Evolutionary conservation across 2,888 invertebrate genomes (phyloP).

Genomic region (Gnatocerus cornutus): DNA sequence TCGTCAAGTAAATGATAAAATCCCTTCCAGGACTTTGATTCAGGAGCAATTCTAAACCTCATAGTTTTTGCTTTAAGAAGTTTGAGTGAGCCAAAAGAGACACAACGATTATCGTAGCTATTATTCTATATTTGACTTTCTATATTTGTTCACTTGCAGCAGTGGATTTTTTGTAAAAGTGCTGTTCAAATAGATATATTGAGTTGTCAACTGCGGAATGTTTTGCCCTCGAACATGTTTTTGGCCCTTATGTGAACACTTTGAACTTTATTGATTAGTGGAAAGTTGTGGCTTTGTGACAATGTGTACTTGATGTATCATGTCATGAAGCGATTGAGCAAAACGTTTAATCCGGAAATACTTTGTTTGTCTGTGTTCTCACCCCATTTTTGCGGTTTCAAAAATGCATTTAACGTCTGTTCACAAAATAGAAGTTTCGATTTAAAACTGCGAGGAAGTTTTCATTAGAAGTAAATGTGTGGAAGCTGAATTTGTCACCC

Average conservation of each 20-base stretch:
- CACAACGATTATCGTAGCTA: background rate
- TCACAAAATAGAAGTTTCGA: slow-evolving; percentile 32
- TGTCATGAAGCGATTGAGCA: slow-evolving; percentile 37
- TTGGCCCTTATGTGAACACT: slow-evolving; percentile 8
- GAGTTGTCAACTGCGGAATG: slow-evolving; percentile 7
- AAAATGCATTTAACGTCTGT: slow-evolving; percentile 28
- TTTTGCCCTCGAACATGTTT: slow-evolving; percentile 1
- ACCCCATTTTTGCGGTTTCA: slow-evolving; percentile 27
- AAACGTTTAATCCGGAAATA: slow-evolving; percentile 37
- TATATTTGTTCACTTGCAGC: slow-evolving; percentile 4
- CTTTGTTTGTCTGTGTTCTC: slow-evolving; percentile 35
- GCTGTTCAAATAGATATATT: slow-evolving; percentile 8
- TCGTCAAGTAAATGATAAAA: no score
- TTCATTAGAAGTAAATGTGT: slow-evolving; percentile 2
- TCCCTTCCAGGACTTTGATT: no score
- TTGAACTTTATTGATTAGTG: slow-evolving; percentile 35
- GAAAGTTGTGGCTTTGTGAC: slow-evolving; percentile 40
- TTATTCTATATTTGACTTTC: slow-evolving; percentile 1
- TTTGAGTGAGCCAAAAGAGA: no score
- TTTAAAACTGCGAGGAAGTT: slow-evolving; percentile 31
- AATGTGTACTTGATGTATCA: slow-evolving; percentile 41
- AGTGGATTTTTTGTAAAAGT: background rate
- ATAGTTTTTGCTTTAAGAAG: no score
- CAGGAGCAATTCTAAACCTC: no score
- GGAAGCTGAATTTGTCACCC: slow-evolving; percentile 15